Percentiles rank a stretch among this genome's conserved stretches.
Evolutionary conservation across 2,888 invertebrate species (phyloP).

Genomic region (Patella ulyssiponensis): DNA sequence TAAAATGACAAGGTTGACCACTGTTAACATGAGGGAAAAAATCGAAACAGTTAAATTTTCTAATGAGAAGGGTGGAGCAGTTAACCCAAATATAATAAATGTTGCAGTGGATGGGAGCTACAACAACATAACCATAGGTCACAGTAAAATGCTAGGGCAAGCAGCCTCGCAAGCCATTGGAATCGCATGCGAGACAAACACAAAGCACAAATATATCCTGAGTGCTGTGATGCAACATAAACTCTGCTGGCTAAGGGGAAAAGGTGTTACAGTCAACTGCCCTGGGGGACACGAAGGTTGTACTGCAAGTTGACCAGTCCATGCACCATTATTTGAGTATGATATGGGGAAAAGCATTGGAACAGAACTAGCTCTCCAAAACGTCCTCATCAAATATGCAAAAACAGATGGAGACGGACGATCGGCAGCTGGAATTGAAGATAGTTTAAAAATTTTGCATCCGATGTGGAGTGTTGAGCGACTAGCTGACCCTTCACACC

Average conservation of each 20-base stretch:
- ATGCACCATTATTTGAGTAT: conserved; percentile 18
- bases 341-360: conserved; percentile 22
- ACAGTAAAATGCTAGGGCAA: background rate
- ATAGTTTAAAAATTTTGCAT: background rate
- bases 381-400: conserved; percentile 13
- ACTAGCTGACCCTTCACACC: too few species aligned
- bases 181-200: background rate
- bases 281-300: conserved; percentile 20
- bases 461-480: too few species aligned
- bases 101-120: too few species aligned
- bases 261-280: background rate
- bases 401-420: conserved; percentile 21
- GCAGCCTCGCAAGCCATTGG: background rate
- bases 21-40: too few species aligned
- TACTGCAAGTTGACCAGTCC: conserved; percentile 18
- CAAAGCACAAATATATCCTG: background rate
- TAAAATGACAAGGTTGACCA: too few species aligned
- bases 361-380: conserved; percentile 17
- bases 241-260: background rate
- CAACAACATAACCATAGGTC: background rate
- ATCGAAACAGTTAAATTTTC: too few species aligned
- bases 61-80: too few species aligned
- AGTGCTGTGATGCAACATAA: background rate
- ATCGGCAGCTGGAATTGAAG: conserved; percentile 2
- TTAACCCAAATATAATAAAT: too few species aligned